phyloP scores from a whole-genome alignment of 2,888 invertebrate species.

The Mythimna impura region DNA sequence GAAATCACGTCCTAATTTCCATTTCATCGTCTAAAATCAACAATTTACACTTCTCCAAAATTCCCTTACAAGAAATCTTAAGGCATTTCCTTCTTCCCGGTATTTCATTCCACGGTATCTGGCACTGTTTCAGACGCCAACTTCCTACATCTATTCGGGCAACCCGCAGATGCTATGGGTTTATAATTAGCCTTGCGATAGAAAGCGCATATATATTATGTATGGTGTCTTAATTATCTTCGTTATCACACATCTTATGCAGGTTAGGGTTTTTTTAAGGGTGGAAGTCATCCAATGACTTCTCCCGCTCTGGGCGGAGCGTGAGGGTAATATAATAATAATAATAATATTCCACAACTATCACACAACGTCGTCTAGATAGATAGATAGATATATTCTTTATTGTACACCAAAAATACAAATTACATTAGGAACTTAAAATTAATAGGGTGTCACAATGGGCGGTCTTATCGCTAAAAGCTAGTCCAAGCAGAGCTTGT shows the following conservation, averaged over 20 bases:
- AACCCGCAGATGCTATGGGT: constrained; percentile 22
- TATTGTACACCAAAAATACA: too few species aligned
- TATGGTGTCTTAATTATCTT: constrained; percentile 43
- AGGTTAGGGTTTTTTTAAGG: background rate
- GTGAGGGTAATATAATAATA: too few species aligned
- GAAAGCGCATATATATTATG: constrained; percentile 34
- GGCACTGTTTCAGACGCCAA: constrained; percentile 37
- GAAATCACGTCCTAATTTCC: constrained; percentile 35
- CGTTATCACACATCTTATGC: constrained; percentile 21
- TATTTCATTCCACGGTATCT: constrained; percentile 23
- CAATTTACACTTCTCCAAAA: constrained; percentile 6
- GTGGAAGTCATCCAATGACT: too few species aligned
- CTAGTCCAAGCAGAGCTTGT: too few species aligned
- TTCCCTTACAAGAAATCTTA: constrained; percentile 15
- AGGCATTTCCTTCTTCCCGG: constrained; percentile 43
- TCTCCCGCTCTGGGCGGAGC: too few species aligned
- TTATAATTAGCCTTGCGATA: constrained; percentile 55
- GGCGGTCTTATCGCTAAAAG: too few species aligned
- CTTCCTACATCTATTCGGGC: constrained; percentile 54
- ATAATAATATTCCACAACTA: too few species aligned
- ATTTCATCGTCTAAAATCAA: constrained; percentile 24
- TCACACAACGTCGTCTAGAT: too few species aligned
- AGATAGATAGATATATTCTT: too few species aligned
- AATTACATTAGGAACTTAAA: too few species aligned
- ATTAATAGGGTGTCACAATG: too few species aligned